Conservation (phyloP, 2,797 vertebrate genomes). For the Uromys caudimaculatus region DNA sequence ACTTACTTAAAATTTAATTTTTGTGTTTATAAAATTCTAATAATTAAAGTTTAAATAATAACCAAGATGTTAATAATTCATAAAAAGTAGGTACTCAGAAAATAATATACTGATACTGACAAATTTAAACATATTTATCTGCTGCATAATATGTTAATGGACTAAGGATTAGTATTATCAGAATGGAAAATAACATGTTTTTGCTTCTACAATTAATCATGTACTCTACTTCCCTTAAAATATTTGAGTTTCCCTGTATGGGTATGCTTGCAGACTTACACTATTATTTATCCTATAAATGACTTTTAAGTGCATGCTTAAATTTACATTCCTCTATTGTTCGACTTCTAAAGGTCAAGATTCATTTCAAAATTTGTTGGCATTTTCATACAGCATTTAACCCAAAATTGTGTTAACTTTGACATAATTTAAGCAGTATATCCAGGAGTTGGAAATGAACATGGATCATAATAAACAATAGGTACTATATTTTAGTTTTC, state of each 20-base stretch:
- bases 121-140: neutral
- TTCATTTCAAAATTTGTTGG: constrained; percentile 14
- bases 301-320: neutral
- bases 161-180: neutral
- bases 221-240: neutral
- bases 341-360: neutral
- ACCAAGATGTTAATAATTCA: neutral
- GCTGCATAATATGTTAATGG: neutral
- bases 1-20: neutral
- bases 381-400: neutral
- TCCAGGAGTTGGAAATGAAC: neutral
- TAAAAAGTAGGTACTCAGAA: neutral
- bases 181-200: neutral
- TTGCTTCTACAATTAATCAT: neutral
- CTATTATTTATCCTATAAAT: neutral
- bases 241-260: neutral
- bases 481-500: neutral
- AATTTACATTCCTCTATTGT: neutral
- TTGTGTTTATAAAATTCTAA: neutral
- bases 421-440: neutral
- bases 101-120: neutral
- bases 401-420: constrained; percentile 9
- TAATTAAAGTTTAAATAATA: neutral
- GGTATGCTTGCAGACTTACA: neutral
- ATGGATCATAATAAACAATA: neutral